These are phyloP conservation scores for Mustela erminea DNA, from an alignment of 2,797 vertebrate species.

Conservation along the genomic window DNA sequence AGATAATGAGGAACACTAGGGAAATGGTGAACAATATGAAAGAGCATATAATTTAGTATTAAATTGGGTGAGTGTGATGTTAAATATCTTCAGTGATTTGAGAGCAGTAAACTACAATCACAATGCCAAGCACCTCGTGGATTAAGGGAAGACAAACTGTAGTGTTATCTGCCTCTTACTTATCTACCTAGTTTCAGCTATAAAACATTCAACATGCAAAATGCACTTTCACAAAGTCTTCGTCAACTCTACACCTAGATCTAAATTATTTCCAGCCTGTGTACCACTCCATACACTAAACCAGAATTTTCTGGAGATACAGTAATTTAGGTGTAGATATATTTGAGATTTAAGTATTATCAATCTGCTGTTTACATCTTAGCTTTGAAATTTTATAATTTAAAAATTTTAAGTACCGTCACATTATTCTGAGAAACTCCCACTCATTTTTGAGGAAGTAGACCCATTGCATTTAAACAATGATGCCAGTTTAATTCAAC, in stretches of 20 bases:
- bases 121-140: background rate
- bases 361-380: background rate
- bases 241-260: background rate
- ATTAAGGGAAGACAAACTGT: background rate
- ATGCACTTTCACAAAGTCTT: background rate
- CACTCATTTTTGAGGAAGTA: background rate
- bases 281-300: background rate
- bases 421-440: background rate
- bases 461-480: background rate
- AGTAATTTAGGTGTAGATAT: background rate
- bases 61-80: background rate
- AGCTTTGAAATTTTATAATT: background rate
- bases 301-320: background rate
- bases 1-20: background rate
- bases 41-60: background rate
- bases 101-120: background rate
- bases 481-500: background rate
- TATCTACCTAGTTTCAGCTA: background rate
- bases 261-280: background rate
- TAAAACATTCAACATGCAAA: conserved; percentile 13
- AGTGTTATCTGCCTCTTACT: background rate
- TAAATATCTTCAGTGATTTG: background rate
- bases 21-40: background rate
- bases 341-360: background rate
- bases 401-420: background rate